A percentile compares a stretch with the other conserved stretches of the same genome.
phyloP scores from a whole-genome alignment of 2,888 invertebrate genomes.

The Strigamia crassipes region DNA sequence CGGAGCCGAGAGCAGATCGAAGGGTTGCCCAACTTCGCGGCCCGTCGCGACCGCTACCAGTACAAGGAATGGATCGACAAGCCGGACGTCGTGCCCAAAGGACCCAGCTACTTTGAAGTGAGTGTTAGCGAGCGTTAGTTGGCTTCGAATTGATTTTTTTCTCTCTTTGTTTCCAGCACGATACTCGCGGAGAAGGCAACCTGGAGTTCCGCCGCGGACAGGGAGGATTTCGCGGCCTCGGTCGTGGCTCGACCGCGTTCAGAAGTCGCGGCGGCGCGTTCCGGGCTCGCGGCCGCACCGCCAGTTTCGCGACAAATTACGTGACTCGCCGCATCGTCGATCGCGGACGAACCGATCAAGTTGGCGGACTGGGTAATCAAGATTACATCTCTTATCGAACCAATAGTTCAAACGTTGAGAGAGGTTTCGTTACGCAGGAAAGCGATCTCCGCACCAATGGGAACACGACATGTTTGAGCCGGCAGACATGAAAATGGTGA shows the following conservation, averaged over 20 bases:
- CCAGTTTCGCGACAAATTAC: not conserved
- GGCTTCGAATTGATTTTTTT: too few species aligned
- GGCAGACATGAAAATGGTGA: slow-evolving; percentile 50
- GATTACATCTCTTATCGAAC: not conserved
- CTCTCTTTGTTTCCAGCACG: too few species aligned
- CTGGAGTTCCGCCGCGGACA: slow-evolving; percentile 21
- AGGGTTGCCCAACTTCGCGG: slow-evolving; percentile 51
- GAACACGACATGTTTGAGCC: slow-evolving; percentile 52
- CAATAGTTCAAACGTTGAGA: not conserved
- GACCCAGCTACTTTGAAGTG: slow-evolving; percentile 56
- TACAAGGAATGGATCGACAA: slow-evolving; percentile 55
- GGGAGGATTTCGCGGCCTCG: not conserved
- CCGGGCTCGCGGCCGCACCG: not conserved
- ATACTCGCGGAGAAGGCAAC: slow-evolving; percentile 43
- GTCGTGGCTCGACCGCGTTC: not conserved
- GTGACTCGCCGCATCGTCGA: not conserved
- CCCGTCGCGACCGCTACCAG: slow-evolving; percentile 54
- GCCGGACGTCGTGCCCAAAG: slow-evolving; percentile 55
- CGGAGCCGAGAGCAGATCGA: not conserved
- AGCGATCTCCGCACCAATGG: slow-evolving; percentile 52
- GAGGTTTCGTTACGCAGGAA: slow-evolving; percentile 47
- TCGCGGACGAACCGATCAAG: not conserved
- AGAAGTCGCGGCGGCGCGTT: not conserved
- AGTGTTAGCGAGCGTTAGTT: too few species aligned
- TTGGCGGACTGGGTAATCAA: not conserved